Conservation (phyloP, 1,140 invertebrate species). For the Holotrichia oblita region DNA sequence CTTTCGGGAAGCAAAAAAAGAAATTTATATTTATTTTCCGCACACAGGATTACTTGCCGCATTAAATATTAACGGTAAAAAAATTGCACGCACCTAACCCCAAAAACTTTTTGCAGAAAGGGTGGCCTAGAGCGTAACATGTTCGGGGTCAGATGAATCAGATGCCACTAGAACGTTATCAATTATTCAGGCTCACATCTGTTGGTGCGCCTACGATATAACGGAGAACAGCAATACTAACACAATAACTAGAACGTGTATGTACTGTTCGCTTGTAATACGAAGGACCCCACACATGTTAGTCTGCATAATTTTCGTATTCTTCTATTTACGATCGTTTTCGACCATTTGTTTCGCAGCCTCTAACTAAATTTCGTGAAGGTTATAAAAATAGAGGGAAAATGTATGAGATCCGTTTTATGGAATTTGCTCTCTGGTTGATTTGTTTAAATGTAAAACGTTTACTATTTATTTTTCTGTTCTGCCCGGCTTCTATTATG, state of each 20-base stretch:
- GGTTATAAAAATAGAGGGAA: not conserved
- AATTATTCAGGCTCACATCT: slow-evolving; percentile 55
- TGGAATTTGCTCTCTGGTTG: no score
- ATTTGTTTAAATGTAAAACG: no score
- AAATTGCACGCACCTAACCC: slow-evolving; percentile 26
- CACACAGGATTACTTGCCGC: slow-evolving; percentile 19
- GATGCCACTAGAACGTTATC: slow-evolving; percentile 51
- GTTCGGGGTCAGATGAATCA: slow-evolving; percentile 50
- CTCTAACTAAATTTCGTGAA: not conserved
- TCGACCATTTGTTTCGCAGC: not conserved
- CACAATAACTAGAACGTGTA: slow-evolving; percentile 37
- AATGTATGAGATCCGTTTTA: no score
- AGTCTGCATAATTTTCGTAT: slow-evolving; percentile 23
- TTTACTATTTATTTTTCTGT: no score
- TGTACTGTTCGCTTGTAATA: not conserved
- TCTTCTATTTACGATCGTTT: not conserved
- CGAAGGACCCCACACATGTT: slow-evolving; percentile 8
- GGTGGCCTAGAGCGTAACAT: slow-evolving; percentile 19
- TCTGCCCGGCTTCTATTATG: no score
- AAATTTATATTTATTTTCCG: slow-evolving; percentile 31
- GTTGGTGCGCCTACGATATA: slow-evolving; percentile 47
- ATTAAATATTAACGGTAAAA: slow-evolving; percentile 28
- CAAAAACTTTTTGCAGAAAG: slow-evolving; percentile 29
- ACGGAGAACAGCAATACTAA: slow-evolving; percentile 13
- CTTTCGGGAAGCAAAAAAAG: not conserved